Conservation (phyloP, 30 jellyfish, hydroid and myxozoan genomes). For the Pseudorhiza aurosa region DNA sequence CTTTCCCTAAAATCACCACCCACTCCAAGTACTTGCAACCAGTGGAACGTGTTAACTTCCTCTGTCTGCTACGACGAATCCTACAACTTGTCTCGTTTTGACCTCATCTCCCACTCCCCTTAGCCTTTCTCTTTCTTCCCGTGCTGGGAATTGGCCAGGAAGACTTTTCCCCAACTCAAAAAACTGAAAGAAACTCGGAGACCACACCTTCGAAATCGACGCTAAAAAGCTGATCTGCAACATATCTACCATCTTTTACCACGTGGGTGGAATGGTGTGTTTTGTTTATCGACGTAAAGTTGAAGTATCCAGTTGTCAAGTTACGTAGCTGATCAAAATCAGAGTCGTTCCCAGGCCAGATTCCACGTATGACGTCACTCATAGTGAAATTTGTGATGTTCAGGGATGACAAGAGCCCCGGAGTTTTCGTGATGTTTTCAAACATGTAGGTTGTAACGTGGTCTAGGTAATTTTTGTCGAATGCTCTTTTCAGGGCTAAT, state of each 20-base stretch:
- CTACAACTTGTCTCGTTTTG: too few species aligned
- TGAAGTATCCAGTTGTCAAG: slow-evolving; percentile 25
- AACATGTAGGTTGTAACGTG: slow-evolving; percentile 28
- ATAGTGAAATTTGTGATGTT: slow-evolving; percentile 40
- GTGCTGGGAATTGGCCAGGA: too few species aligned
- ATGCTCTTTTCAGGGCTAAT: slow-evolving; percentile 12
- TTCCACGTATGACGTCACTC: slow-evolving; percentile 24
- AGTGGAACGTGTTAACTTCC: too few species aligned
- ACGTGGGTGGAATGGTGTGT: slow-evolving; percentile 14
- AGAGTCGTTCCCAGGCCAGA: slow-evolving; percentile 48
- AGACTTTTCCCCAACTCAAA: too few species aligned
- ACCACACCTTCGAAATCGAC: slow-evolving; percentile 46
- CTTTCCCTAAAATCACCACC: too few species aligned
- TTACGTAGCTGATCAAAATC: slow-evolving; percentile 28
- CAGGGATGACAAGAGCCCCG: slow-evolving; percentile 3
- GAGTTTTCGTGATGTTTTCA: slow-evolving; percentile 23
- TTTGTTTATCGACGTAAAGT: slow-evolving; percentile 22
- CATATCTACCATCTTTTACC: slow-evolving; percentile 32
- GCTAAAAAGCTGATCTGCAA: slow-evolving; percentile 40
- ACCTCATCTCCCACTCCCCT: too few species aligned
- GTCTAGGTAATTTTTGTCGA: slow-evolving; percentile 13
- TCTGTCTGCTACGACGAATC: too few species aligned
- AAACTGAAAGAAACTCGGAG: too few species aligned
- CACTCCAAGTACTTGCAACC: too few species aligned
- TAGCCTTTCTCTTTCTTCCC: too few species aligned